Evolutionary conservation across 2,113 vertebrate species (phyloP).

Genomic region (Chloropsis hardwickii): DNA sequence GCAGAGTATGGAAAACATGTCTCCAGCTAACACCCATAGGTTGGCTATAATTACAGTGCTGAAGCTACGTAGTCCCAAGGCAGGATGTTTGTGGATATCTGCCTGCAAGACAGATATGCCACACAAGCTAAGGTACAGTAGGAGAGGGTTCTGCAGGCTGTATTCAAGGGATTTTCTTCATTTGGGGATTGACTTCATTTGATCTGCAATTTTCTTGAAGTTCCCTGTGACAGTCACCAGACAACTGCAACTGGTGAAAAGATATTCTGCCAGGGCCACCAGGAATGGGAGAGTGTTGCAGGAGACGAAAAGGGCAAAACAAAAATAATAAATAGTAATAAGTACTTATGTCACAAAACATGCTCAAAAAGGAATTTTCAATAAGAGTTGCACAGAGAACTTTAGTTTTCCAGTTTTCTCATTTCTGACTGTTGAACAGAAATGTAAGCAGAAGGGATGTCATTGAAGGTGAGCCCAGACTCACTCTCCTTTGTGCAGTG

Average conservation of each 20-base stretch:
- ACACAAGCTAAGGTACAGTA: neutral
- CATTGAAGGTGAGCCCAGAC: neutral
- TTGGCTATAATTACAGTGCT: neutral
- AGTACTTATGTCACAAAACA: neutral
- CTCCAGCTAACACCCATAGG: neutral
- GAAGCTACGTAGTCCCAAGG: neutral
- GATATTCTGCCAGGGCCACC: accelerated
- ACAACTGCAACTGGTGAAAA: neutral
- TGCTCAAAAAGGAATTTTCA: neutral
- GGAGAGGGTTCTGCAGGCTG: neutral
- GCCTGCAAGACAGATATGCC: neutral
- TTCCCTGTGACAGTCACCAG: neutral
- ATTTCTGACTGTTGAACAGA: neutral
- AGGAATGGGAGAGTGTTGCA: neutral
- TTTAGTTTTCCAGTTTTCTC: neutral
- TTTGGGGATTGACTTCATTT: neutral
- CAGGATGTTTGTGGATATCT: neutral
- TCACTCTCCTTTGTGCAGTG: neutral
- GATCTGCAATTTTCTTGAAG: neutral
- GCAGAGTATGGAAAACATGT: neutral
- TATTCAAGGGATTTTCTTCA: neutral
- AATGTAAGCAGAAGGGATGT: neutral
- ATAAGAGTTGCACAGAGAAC: neutral
- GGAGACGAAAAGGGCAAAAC: neutral
- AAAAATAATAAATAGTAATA: neutral